phyloP scores from a whole-genome alignment of 1,140 invertebrate genomes.

The Coenobita brevimanus region DNA sequence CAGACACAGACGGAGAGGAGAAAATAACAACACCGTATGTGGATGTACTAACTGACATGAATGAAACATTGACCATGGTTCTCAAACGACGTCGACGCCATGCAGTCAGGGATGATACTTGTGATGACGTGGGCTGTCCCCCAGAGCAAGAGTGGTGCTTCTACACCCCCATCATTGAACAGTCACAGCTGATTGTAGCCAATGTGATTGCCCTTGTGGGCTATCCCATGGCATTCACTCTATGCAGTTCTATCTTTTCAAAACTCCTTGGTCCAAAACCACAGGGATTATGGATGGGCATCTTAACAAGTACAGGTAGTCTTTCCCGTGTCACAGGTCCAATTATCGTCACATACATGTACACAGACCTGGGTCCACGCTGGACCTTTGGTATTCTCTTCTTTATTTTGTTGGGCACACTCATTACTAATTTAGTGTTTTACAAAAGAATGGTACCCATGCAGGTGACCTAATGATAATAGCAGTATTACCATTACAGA shows the following conservation, averaged over 20 bases:
- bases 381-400: constrained; percentile 65
- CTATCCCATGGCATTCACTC: constrained; percentile 54
- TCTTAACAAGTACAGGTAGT: constrained; percentile 65
- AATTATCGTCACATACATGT: constrained; percentile 68
- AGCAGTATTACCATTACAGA: neutral
- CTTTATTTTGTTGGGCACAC: constrained; percentile 2
- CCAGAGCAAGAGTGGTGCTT: constrained; percentile 65
- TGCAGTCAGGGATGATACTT: constrained; percentile 7
- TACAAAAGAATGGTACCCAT: constrained; percentile 65
- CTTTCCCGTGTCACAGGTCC: constrained; percentile 66
- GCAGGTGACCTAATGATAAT: constrained; percentile 15
- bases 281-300: constrained; percentile 70
- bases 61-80: neutral
- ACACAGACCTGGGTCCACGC: constrained; percentile 58
- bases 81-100: constrained; percentile 17
- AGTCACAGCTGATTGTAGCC: constrained; percentile 53
- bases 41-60: neutral
- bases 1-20: neutral
- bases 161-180: constrained; percentile 66
- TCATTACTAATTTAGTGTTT: constrained; percentile 30
- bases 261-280: constrained; percentile 64
- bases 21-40: neutral
- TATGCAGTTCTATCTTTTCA: constrained; percentile 60
- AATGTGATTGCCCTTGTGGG: constrained; percentile 46
- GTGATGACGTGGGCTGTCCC: constrained; percentile 62